These are phyloP conservation scores for Urophycis tenuis DNA, from an alignment of 2,797 vertebrate genomes.

Conservation along the genomic window DNA sequence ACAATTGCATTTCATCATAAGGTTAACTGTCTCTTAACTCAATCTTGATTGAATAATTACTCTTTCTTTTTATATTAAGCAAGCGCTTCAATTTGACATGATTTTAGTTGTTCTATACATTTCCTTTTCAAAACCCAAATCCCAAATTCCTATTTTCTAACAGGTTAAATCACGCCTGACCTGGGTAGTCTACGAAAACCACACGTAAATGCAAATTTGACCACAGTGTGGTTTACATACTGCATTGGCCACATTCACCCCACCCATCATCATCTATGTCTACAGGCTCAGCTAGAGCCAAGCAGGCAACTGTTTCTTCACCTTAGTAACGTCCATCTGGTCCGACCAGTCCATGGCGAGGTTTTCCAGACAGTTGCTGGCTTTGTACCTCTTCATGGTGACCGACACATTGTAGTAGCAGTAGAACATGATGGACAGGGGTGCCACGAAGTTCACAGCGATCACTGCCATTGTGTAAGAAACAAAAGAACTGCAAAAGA, in stretches of 20 bases:
- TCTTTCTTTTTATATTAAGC: not conserved
- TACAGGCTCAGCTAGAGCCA: not conserved
- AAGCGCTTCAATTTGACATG: too few relatives aligned
- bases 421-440: conserved; percentile 89
- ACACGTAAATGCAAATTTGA: not conserved
- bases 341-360: conserved; percentile 85
- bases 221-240: not conserved
- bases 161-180: not conserved
- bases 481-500: conserved; percentile 59
- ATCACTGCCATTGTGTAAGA: conserved; percentile 74
- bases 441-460: conserved; percentile 84
- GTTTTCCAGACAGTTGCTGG: conserved; percentile 68
- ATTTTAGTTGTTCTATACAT: too few relatives aligned
- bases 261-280: not conserved
- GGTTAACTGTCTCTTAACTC: not conserved
- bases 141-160: too few relatives aligned
- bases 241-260: not conserved
- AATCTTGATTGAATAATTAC: not conserved
- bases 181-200: not conserved
- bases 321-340: conserved; percentile 93
- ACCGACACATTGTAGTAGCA: conserved; percentile 89
- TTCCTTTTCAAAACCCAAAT: too few relatives aligned
- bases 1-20: too few relatives aligned
- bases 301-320: conserved; percentile 30
- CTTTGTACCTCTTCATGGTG: conserved; percentile 72